These are phyloP conservation scores for Holothuria scabra DNA, from an alignment of 53 echinoderm and acorn worm genomes.

Conservation along the genomic window DNA sequence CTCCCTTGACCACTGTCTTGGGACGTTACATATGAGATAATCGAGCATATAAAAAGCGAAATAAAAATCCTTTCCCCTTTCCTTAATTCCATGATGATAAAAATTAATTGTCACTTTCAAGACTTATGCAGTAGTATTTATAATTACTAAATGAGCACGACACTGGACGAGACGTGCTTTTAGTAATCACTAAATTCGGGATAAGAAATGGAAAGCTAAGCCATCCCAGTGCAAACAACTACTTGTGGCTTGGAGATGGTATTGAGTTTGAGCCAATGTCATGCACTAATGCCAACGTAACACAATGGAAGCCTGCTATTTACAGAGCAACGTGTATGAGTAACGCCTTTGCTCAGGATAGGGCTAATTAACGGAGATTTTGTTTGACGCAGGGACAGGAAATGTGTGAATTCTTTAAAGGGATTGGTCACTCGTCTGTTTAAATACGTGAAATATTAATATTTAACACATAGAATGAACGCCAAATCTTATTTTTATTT, in stretches of 20 bases:
- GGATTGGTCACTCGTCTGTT: too few species aligned
- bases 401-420: constrained; percentile 1
- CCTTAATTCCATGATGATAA: constrained; percentile 1
- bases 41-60: not conserved
- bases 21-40: not conserved
- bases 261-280: too few species aligned
- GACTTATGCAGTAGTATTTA: too few species aligned
- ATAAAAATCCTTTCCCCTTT: not conserved
- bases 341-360: constrained; percentile 13
- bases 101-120: not conserved
- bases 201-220: too few species aligned
- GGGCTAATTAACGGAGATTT: not conserved
- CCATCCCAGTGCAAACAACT: too few species aligned
- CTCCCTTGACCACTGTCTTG: constrained; percentile 1
- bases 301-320: not conserved
- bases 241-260: too few species aligned
- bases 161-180: too few species aligned
- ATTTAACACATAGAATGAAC: too few species aligned
- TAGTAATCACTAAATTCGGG: too few species aligned
- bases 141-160: too few species aligned
- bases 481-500: too few species aligned
- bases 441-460: too few species aligned
- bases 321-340: not conserved
- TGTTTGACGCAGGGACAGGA: constrained; percentile 7
- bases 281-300: not conserved